phyloP scores from a whole-genome alignment of 2,888 invertebrate genomes.

The Pheosia gnoma region DNA sequence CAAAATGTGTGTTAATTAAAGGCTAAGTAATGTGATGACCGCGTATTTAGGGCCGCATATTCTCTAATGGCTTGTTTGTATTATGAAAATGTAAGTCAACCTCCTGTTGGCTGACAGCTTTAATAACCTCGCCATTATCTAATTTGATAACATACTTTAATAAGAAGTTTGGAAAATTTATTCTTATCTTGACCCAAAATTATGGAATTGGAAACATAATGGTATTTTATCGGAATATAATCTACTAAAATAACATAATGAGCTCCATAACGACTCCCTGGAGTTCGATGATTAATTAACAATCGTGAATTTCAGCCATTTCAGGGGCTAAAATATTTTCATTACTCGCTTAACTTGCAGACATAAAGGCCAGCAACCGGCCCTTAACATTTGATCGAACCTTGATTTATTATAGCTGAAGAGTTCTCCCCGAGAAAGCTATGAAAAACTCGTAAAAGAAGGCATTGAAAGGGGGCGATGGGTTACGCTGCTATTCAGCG shows the following conservation, averaged over 20 bases:
- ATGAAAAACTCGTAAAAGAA: constrained; percentile 40
- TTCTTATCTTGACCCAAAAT: too few species aligned
- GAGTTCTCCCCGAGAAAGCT: constrained; percentile 27
- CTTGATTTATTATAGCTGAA: constrained; percentile 24
- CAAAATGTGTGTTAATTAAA: background rate
- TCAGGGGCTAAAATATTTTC: background rate
- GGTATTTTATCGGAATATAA: background rate
- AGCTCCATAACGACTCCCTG: background rate
- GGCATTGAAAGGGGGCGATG: constrained; percentile 30
- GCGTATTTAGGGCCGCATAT: constrained; percentile 9
- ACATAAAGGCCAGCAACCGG: constrained; percentile 15
- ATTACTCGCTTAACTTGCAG: constrained; percentile 2
- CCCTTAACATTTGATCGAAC: constrained; percentile 30
- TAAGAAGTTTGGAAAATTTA: too few species aligned
- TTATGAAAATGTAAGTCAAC: background rate
- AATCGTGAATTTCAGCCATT: background rate
- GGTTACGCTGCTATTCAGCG: constrained; percentile 39
- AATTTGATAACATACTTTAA: too few species aligned
- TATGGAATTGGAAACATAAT: background rate
- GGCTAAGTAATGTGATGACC: constrained; percentile 11
- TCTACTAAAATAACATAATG: background rate
- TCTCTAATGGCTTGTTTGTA: constrained; percentile 13
- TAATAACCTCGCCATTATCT: constrained; percentile 8
- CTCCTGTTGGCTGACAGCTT: constrained; percentile 11
- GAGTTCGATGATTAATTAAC: background rate